Percentiles rank a stretch among this genome's conserved stretches.
Conservation (phyloP, 1,140 invertebrate genomes). For the Drosophila carrolli region DNA sequence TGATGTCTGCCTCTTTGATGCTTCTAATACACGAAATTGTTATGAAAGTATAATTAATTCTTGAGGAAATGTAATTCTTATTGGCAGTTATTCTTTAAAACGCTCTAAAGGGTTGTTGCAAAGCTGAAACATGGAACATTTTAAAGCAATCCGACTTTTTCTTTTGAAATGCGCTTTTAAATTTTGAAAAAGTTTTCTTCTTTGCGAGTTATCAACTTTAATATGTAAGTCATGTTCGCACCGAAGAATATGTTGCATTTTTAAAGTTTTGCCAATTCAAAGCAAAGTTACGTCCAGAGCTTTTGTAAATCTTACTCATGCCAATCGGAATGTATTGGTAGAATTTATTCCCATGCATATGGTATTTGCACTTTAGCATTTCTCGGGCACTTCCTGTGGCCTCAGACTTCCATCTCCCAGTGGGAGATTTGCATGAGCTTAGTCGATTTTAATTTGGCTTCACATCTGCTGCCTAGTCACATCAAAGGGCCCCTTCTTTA, state of each 20-base stretch:
- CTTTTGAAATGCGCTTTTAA: too few species aligned
- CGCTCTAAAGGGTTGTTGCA: background rate
- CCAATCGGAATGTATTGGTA: background rate
- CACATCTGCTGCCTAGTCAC: conserved; percentile 17
- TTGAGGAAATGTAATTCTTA: conserved; percentile 20
- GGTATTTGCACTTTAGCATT: conserved; percentile 35
- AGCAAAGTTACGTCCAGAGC: background rate
- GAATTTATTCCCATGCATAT: background rate
- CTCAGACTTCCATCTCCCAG: background rate
- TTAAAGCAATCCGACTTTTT: too few species aligned
- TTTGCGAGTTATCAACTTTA: background rate
- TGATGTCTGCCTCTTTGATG: conserved; percentile 15
- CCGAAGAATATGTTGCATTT: conserved; percentile 2
- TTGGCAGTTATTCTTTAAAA: conserved; percentile 10
- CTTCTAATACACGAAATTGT: conserved; percentile 16
- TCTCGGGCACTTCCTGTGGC: conserved; percentile 43
- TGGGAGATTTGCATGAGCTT: conserved; percentile 15
- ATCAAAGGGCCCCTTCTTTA: conserved; percentile 23
- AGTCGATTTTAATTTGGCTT: conserved; percentile 33
- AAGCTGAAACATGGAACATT: background rate
- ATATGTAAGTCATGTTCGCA: background rate
- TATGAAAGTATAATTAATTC: conserved; percentile 17
- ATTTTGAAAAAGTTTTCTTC: too few species aligned
- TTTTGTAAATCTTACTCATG: background rate
- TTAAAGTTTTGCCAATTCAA: background rate